phyloP scores from a whole-genome alignment of 2,888 invertebrate species.

The Noctua fimbriata region DNA sequence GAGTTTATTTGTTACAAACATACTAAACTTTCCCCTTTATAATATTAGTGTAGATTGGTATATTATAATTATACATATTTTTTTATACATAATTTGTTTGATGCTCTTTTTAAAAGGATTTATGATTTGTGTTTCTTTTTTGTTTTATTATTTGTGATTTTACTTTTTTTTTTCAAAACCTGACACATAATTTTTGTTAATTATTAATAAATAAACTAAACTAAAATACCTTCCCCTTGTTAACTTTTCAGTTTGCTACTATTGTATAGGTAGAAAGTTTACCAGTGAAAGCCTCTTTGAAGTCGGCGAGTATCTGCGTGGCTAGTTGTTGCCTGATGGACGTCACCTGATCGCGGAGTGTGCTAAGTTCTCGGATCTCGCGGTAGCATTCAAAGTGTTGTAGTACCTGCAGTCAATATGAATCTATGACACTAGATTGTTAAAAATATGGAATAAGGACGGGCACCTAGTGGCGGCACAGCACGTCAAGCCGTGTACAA shows the following conservation, averaged over 20 bases:
- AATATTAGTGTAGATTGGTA: too few relatives aligned
- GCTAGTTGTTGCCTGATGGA: slow-evolving; percentile 94
- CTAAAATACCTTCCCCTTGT: background rate
- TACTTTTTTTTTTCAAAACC: too few relatives aligned
- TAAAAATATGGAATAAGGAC: background rate
- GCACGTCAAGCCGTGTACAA: background rate
- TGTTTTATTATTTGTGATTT: too few relatives aligned
- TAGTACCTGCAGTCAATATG: slow-evolving; percentile 93
- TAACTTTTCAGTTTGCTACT: background rate
- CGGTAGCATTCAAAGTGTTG: slow-evolving; percentile 98
- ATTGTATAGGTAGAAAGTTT: background rate
- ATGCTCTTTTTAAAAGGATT: too few relatives aligned
- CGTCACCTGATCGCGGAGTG: slow-evolving; percentile 94
- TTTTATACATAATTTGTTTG: too few relatives aligned
- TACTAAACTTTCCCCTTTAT: too few relatives aligned
- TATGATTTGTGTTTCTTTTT: too few relatives aligned
- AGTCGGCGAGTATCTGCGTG: slow-evolving; percentile 97
- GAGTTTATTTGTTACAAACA: too few relatives aligned
- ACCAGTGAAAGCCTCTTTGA: slow-evolving; percentile 96
- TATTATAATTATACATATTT: too few relatives aligned
- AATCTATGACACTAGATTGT: background rate
- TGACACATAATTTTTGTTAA: too few relatives aligned
- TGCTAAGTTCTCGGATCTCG: slow-evolving; percentile 97
- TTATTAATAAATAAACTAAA: too few relatives aligned
- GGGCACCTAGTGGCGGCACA: background rate